A percentile compares a stretch with the other conserved stretches of the same genome.
phyloP scores from a whole-genome alignment of 2,797 vertebrate genomes.

The Melanotaenia nigrans region DNA sequence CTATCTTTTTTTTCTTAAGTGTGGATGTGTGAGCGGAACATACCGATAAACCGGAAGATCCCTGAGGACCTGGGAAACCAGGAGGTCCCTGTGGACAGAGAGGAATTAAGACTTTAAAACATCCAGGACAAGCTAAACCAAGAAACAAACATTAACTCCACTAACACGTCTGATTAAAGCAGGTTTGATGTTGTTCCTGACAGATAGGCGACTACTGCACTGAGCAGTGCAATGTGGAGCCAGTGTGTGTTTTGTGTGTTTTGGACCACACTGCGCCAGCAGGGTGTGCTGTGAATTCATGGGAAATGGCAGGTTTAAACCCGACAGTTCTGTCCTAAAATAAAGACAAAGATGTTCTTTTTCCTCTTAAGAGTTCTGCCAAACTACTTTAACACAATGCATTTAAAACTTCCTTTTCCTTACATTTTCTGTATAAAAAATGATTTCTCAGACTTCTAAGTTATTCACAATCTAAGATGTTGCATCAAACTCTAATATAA shows the following conservation, averaged over 20 bases:
- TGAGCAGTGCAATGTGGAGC: background rate
- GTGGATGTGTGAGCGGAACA: slow-evolving; percentile 41
- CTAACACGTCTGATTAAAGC: slow-evolving; percentile 15
- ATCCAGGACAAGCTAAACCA: slow-evolving; percentile 9
- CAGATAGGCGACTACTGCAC: background rate
- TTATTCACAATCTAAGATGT: slow-evolving; percentile 9
- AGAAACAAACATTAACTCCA: background rate
- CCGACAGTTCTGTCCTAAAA: slow-evolving; percentile 36
- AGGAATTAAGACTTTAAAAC: slow-evolving; percentile 15
- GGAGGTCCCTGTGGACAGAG: slow-evolving; percentile 73
- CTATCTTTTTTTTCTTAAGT: background rate
- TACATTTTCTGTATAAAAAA: slow-evolving; percentile 4
- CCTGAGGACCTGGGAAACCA: slow-evolving; percentile 76
- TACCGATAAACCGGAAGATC: slow-evolving; percentile 68
- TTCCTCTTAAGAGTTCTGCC: slow-evolving; percentile 21
- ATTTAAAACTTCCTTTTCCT: slow-evolving; percentile 30
- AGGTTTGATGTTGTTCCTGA: slow-evolving; percentile 5
- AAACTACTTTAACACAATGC: slow-evolving; percentile 19
- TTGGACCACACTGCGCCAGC: slow-evolving; percentile 31
- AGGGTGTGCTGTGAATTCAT: slow-evolving; percentile 63
- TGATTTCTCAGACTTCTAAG: slow-evolving; percentile 4
- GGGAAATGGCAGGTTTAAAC: slow-evolving; percentile 17
- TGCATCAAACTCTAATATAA: background rate
- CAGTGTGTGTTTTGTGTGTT: background rate
- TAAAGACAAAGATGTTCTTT: slow-evolving; percentile 10